Evolutionary conservation across 2,113 vertebrate species (phyloP), one percentile per base, ranked within the genome.

Genomic region (Mugil cephalus): DNA sequence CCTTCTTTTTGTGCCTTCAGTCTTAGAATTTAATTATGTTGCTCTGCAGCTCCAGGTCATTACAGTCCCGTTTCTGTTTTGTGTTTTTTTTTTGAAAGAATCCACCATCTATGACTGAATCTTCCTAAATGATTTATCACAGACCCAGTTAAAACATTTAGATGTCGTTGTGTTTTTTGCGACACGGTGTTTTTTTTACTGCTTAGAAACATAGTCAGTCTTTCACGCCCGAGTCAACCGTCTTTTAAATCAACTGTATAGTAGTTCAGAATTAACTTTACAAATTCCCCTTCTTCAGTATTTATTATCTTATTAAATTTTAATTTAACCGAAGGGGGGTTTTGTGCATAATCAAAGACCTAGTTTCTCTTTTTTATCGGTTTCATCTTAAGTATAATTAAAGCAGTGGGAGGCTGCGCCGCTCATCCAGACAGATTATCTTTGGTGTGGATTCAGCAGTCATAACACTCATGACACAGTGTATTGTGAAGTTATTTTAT

Each of bases 301-400:
- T 74, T 60, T 72, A 75, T 68, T 38, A 54, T 74, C 36, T 56
- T 43, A 74, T 79, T 81, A 62, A 35, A 71, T 42, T 82, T 54
- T 45, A 10, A 74, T 81, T 82, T 66, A 71, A 55, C 63, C 38
- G 5, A 61, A 75, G 78, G 70, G 36, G 10, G 18, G 17, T 69
- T 82, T 64, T 18, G 17, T 71, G 18, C 55, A 82, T 84, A 67
- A 74, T 83, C 30, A 55, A 66, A 60, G 64, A 70, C 53, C 55
- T 65, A 39, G 11, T 75, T 83, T n/a, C n/a, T n/a, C n/a, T n/a
- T 77, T 71, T 72, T 34, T 46, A 69, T 75, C 65, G 15, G 19
- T 71, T 73, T 86, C 40, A 72, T 86, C 69, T 63, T 55, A 21
- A 51, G 47, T 73, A 54, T 80, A 84, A 76, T 74, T 83, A 69